These are phyloP conservation scores for Palloptera scutellata DNA, from an alignment of 2,888 invertebrate species.

Conservation along the genomic window DNA sequence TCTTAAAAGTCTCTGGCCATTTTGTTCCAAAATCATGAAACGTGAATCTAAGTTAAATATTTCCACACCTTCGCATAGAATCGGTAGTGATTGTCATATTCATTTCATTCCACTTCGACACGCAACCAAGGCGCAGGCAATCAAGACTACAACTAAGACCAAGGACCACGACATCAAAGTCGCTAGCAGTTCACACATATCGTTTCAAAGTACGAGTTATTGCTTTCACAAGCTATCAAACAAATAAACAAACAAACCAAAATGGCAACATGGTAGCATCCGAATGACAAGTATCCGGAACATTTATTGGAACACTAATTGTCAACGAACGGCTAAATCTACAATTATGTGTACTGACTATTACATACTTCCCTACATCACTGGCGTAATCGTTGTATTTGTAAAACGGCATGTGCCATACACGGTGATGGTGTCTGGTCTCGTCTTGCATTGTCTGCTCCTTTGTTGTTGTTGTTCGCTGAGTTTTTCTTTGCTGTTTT, in stretches of 20 bases:
- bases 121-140: conserved; percentile 39
- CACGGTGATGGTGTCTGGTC: neutral
- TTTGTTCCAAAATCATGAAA: neutral
- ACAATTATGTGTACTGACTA: neutral
- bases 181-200: neutral
- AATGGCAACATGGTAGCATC: conserved; percentile 6
- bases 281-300: neutral
- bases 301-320: conserved; percentile 17
- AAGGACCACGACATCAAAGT: neutral
- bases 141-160: neutral
- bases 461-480: conserved; percentile 9
- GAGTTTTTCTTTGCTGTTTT: neutral
- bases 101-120: conserved; percentile 39
- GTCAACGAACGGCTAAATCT: neutral
- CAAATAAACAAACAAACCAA: neutral
- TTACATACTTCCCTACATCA: neutral
- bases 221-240: too few species aligned
- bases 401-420: neutral
- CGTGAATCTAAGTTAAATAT: conserved; percentile 37
- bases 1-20: neutral
- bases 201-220: neutral
- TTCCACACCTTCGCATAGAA: conserved; percentile 40
- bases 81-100: conserved; percentile 37
- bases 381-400: neutral
- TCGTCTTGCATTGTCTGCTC: neutral